These are phyloP conservation scores for Athalia circularis DNA, from an alignment of 2,888 invertebrate species.

Conservation along the genomic window DNA sequence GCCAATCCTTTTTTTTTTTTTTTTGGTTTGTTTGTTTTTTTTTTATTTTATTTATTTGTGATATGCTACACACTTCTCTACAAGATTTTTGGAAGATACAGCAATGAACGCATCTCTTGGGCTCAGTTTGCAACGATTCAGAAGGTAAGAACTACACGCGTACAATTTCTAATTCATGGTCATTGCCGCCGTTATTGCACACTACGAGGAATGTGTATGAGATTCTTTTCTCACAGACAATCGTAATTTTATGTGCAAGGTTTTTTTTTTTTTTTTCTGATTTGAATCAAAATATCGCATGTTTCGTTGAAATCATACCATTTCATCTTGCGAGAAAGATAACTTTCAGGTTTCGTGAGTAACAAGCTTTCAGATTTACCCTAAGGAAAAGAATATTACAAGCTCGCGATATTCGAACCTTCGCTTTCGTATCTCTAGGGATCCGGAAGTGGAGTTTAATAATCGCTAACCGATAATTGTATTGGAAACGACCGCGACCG, in stretches of 20 bases:
- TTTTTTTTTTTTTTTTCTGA: no score
- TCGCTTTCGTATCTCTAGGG: no score
- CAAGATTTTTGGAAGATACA: neutral
- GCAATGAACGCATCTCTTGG: constrained; percentile 19
- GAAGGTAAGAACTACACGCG: neutral
- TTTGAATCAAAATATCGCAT: neutral
- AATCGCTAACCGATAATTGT: no score
- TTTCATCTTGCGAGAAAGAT: neutral
- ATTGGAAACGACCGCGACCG: neutral
- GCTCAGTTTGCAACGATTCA: constrained; percentile 29
- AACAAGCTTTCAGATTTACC: constrained; percentile 6
- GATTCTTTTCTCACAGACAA: neutral
- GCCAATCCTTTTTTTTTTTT: neutral
- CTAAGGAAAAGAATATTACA: neutral
- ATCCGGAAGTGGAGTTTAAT: no score
- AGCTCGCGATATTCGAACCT: no score
- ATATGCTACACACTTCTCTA: constrained; percentile 8
- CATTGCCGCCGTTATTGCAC: no score
- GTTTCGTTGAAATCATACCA: neutral
- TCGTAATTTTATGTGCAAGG: no score
- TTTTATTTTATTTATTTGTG: neutral
- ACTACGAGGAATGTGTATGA: neutral
- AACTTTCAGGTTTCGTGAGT: neutral
- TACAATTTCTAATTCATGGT: neutral
- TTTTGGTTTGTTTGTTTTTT: no score